A percentile compares a stretch with the other conserved stretches of the same genome.
These are phyloP conservation scores for Drosophila affinis DNA, from an alignment of 2,888 invertebrate species.

Conservation along the genomic window DNA sequence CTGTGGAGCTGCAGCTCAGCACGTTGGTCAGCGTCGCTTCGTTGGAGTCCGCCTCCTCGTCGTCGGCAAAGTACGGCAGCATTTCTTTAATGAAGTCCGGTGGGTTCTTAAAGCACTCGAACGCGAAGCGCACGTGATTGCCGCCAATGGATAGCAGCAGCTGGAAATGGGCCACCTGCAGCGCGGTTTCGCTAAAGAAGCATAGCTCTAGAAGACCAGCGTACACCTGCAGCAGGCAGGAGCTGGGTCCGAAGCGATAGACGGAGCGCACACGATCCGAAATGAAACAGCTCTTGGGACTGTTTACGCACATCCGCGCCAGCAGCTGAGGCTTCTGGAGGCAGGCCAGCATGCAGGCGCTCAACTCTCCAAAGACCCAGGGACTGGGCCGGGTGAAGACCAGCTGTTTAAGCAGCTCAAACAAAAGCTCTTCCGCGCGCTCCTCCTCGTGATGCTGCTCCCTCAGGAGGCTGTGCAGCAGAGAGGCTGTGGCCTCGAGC, in stretches of 20 bases:
- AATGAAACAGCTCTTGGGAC: slow-evolving; percentile 60
- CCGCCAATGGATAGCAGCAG: slow-evolving; percentile 71
- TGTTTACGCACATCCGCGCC: slow-evolving; percentile 67
- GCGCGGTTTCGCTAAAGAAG: slow-evolving; percentile 66
- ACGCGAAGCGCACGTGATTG: slow-evolving; percentile 78
- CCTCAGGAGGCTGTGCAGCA: slow-evolving; percentile 64
- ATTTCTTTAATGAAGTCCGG: slow-evolving; percentile 76
- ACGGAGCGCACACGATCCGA: slow-evolving; percentile 74
- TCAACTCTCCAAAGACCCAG: slow-evolving; percentile 76
- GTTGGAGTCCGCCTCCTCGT: slow-evolving; percentile 50
- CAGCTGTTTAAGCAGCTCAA: slow-evolving; percentile 76
- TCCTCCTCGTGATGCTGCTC: background rate
- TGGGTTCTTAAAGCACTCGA: slow-evolving; percentile 73
- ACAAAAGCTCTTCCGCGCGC: slow-evolving; percentile 54
- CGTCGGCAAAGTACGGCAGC: slow-evolving; percentile 72
- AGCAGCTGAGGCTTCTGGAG: slow-evolving; percentile 50
- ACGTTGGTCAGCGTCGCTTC: background rate
- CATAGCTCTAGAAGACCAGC: slow-evolving; percentile 77
- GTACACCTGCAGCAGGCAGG: slow-evolving; percentile 81
- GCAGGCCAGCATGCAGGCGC: slow-evolving; percentile 64
- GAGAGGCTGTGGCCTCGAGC: slow-evolving; percentile 70
- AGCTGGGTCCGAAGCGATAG: slow-evolving; percentile 77
- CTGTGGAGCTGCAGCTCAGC: background rate
- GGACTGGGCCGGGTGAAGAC: slow-evolving; percentile 79
- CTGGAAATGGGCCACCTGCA: slow-evolving; percentile 66